Evolutionary conservation across 1,140 invertebrate genomes (phyloP).

Genomic region (Heliconius congener): DNA sequence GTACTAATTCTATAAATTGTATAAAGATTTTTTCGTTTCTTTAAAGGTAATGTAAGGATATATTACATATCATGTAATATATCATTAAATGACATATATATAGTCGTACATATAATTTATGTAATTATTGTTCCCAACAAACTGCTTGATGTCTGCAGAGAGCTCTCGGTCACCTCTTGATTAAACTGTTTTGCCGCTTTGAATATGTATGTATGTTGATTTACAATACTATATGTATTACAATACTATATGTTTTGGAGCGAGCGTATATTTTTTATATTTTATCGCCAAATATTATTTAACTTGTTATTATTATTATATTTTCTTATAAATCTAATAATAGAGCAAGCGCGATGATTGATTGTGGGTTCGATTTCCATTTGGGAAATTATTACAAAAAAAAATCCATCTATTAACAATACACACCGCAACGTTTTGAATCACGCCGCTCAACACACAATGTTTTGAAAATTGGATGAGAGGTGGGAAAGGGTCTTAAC

Average conservation of each 20-base stretch:
- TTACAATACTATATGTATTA: not conserved
- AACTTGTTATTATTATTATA: not conserved
- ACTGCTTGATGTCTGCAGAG: conserved; percentile 16
- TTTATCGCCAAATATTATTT: not conserved
- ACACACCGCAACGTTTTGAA: too few species aligned
- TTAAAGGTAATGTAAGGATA: too few species aligned
- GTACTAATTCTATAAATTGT: too few species aligned
- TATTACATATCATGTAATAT: too few species aligned
- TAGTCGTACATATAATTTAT: not conserved
- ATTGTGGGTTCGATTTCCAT: too few species aligned
- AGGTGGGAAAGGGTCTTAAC: too few species aligned
- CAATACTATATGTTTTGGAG: not conserved
- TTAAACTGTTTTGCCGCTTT: conserved; percentile 27
- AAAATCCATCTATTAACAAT: too few species aligned
- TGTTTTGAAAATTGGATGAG: too few species aligned
- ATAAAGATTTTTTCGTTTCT: too few species aligned
- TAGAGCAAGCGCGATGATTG: too few species aligned
- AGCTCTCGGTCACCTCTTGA: conserved; percentile 20
- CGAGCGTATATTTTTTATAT: not conserved
- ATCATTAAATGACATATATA: not conserved
- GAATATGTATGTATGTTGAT: not conserved
- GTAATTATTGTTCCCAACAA: not conserved
- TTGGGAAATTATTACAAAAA: too few species aligned
- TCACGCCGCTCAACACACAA: too few species aligned
- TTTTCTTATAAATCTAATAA: not conserved